phyloP scores from a whole-genome alignment of 1,140 invertebrate genomes.

The Papilio xuthus region DNA sequence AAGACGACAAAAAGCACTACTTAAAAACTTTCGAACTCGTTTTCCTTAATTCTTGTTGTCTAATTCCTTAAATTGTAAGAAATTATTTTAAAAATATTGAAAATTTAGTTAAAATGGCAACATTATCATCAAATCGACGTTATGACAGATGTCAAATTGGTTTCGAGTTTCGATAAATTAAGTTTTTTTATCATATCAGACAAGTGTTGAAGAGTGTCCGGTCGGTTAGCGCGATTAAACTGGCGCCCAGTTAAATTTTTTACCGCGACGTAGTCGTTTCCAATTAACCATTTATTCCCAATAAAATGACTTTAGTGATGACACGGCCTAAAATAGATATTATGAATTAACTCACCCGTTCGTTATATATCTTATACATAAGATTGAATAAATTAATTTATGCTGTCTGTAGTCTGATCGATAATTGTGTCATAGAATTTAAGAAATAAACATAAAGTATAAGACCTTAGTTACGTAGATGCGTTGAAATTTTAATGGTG shows the following conservation, averaged over 20 bases:
- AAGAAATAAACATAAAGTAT: slow-evolving; percentile 32
- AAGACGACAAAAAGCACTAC: not conserved
- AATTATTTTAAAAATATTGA: not conserved
- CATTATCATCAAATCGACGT: not conserved
- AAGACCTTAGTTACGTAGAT: slow-evolving; percentile 6
- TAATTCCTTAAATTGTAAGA: not conserved
- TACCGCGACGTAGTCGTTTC: slow-evolving; percentile 34
- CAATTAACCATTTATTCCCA: slow-evolving; percentile 41
- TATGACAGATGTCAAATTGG: slow-evolving; percentile 31
- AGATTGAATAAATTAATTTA: slow-evolving; percentile 46
- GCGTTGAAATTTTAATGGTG: slow-evolving; percentile 36
- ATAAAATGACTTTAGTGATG: slow-evolving; percentile 48
- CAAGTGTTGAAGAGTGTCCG: not conserved
- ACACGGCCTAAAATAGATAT: slow-evolving; percentile 42
- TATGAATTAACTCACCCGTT: slow-evolving; percentile 38
- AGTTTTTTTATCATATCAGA: slow-evolving; percentile 29
- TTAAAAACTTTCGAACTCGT: not conserved
- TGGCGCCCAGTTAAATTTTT: slow-evolving; percentile 33
- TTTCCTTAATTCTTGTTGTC: not conserved
- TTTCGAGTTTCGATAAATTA: slow-evolving; percentile 16
- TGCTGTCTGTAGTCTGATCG: slow-evolving; percentile 39
- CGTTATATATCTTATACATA: slow-evolving; percentile 8
- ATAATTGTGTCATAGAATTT: slow-evolving; percentile 43
- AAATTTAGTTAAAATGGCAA: slow-evolving; percentile 24
- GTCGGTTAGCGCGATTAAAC: slow-evolving; percentile 20